Evolutionary conservation across 1,140 invertebrate genomes (phyloP), one percentile per base, ranked within the genome.

Genomic region (Diorhabda carinulata): DNA sequence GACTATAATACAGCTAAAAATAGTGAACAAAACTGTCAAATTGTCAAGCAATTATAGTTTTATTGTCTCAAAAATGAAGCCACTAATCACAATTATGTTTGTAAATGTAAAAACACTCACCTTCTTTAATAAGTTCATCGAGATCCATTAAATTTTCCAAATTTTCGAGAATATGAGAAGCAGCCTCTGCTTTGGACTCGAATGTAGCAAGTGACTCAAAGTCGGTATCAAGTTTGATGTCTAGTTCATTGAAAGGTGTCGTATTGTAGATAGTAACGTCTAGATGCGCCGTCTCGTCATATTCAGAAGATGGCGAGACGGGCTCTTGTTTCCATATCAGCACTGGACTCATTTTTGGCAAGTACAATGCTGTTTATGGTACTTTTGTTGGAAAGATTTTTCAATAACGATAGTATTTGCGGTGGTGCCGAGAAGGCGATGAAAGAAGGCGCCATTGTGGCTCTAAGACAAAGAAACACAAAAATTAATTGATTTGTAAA

Each of bases 251-350:
- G 40, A 73, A 59, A 6, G 69, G 58, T 7, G 73, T 62, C 43
- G 73, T 68, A 72, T 75, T 72, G 72, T 77, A 76, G 61, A 78
- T 68, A n/a, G 69, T 57, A 43, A 69, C 73, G 52, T 74, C 76
- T 57, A 73, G 72, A 57, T 69, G 62, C 56, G 74, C 70, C 59
- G 73, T 74, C 78, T 75, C 75, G 72, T 79, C 77, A 76, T 52
- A 70, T 60, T 59, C 66, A 68, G 76, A 74, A 68, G 76, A 74
- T 68, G 84, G 84, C 72, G 84, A 85, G 70, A 79, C 72, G 58
- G 84, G 84, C 77, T 85, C 84, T 67, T 78, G 70, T 77, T 84
- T 85, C 83, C 83, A 84, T 47, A 67, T 62, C 77, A 79, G 78
- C 73, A 78, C 69, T 64, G 79, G 73, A 59, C 77, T 73, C 72